Evolutionary conservation across 2,888 invertebrate species (phyloP), one percentile per base, ranked within the genome.

Genomic region (Watsonalla binaria): DNA sequence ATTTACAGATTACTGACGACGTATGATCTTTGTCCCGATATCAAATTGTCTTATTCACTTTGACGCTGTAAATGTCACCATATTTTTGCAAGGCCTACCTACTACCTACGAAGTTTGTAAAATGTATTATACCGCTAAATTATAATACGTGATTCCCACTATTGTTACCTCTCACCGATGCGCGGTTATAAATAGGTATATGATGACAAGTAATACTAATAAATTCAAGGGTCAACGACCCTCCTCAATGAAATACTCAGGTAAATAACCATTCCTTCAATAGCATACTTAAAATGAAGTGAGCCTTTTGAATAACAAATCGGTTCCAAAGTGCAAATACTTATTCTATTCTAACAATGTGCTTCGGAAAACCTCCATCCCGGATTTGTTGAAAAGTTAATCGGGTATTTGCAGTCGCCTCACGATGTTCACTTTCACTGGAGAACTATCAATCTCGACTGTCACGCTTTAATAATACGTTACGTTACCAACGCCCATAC

Each of bases 391-490:
- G 58, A 64, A 70, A 74, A 72, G 64, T 51, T 50, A 51, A 52
- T 52, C 52, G 46, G 9, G 48, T 45, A 66, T 78, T 80, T 62
- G 68, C 74, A 82, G 76, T 75, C 78, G 53, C 56, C 58, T 65
- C 80, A 80, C 80, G 82, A 67, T 74, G 70, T 69, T 77, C 74
- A 84, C 86, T 84, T 85, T 84, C 85, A 77, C 86, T 82, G 60
- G 70, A 63, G 54, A 69, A 70, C 75, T 74, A 84, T 84, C 77
- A 82, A 81, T 84, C 80, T 78, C 61, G 55, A 62, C 71, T 76
- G 80, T 78, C 80, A 76, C 73, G 75, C 65, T 67, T 70, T 65
- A 76, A 68, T 76, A 72, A 72, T 72, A 75, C 72, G 76, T 70
- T 72, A 75, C 70, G 70, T 74, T 72, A 24, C 24, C 63, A 61